A percentile compares a stretch with the other conserved stretches of the same genome.
phyloP scores from a whole-genome alignment of 2,888 invertebrate genomes.

The Zeuzera pyrina region DNA sequence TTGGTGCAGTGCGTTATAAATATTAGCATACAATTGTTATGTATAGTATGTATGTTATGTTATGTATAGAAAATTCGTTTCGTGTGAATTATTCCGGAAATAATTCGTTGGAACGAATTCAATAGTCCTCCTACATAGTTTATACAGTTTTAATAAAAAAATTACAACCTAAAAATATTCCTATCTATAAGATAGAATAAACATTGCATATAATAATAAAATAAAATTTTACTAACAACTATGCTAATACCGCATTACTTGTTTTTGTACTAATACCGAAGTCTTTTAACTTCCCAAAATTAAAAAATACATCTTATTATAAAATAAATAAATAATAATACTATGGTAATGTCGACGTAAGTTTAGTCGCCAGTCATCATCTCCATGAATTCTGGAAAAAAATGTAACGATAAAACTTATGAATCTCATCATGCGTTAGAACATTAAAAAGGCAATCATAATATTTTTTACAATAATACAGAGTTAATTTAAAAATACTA shows the following conservation, averaged over 20 bases:
- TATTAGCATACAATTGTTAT: conserved; percentile 53
- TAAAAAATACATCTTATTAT: conserved; percentile 43
- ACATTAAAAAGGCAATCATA: too few relatives aligned
- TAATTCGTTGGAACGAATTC: conserved; percentile 52
- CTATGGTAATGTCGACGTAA: conserved; percentile 23
- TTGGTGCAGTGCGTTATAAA: conserved; percentile 47
- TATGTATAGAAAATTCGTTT: conserved; percentile 32
- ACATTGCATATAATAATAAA: conserved; percentile 21
- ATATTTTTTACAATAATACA: too few relatives aligned
- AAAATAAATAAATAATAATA: conserved; percentile 35
- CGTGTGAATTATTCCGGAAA: conserved; percentile 58
- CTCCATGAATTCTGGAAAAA: conserved; percentile 90
- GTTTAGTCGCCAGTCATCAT: conserved; percentile 93
- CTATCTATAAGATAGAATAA: conserved; percentile 63
- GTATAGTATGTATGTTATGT: conserved; percentile 13
- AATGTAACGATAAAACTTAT: too few relatives aligned
- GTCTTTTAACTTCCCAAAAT: conserved; percentile 38
- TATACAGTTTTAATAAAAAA: conserved; percentile 22
- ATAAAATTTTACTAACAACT: conserved; percentile 19
- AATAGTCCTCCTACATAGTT: conserved; percentile 24
- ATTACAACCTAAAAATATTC: conserved; percentile 21
- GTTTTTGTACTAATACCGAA: conserved; percentile 56
- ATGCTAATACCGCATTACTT: conserved; percentile 61
- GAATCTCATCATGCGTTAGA: too few relatives aligned
- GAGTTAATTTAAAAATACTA: too few relatives aligned